Base-by-base conservation (phyloP, 2,113 vertebrate genomes). In the Emberiza fucata region DNA sequence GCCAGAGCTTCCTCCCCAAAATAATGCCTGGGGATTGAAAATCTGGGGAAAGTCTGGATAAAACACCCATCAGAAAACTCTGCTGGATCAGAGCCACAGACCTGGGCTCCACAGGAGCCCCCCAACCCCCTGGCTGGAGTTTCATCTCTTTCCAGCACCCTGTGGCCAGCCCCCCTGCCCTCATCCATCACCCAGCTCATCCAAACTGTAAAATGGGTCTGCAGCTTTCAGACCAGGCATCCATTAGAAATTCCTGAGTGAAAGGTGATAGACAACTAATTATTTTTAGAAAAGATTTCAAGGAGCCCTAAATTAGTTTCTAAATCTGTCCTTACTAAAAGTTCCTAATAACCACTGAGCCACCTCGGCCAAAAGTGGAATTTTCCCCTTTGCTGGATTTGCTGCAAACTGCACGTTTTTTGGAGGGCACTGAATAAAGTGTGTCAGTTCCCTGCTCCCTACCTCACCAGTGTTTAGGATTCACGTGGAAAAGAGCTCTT, bases 201-300 rank as follows among this genome's bases (percentile, higher is more conserved):
- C 68, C 29, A 2, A 57, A 29, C 39, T 44, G 19, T 2, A 54
- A 94, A 94, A 35, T 40, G 89, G 91, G 78, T n/a, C 69, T 81
- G 65, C 53, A 92, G 80, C 20, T 25, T 42, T 54, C 79, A 44
- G 63, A 53, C 2, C n/a, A 84, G 65, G 31, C 37, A 72, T 12
- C 48, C 53, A 17, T 45, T 14, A 66, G 50, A 88, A 75, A 89
- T 6, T 31, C 70, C 25, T 87, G 86, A 89, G 73, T 61, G 78
- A 57, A 86, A 92, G 81, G 66, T 17, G 45, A 37, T 1, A 51
- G 56, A 3, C 23, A 87, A 47, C 12, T 2, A 16, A 37, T 61
- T 94, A 95, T 93, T 95, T 95, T 95, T 95, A 90, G 93, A 91
- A 89, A 80, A 82, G n/a, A 90, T 73, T 96, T 93, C 82, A 94